Evolutionary conservation across 2,113 vertebrate genomes (phyloP).

Genomic region (Microtus montanus): DNA sequence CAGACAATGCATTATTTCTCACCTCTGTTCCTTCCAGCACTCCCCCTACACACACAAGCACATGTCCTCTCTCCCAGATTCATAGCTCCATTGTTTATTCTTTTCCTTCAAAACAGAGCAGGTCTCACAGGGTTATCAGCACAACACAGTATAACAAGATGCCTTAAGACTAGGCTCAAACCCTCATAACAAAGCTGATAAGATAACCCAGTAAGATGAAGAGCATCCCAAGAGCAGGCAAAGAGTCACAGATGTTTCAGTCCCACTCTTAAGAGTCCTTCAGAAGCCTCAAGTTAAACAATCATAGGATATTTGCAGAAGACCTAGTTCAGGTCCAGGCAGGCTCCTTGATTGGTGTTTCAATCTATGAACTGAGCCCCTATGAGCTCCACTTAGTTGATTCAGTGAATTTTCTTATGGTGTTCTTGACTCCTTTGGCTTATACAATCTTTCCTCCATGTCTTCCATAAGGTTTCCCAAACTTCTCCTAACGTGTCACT

Average conservation of each 20-base stretch:
- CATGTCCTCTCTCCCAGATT: no score
- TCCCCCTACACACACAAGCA: accelerated
- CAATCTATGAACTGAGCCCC: not conserved
- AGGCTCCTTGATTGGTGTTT: not conserved
- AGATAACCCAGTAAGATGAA: not conserved
- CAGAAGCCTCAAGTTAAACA: not conserved
- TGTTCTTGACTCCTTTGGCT: not conserved
- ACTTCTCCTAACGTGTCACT: not conserved
- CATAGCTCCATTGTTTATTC: no score
- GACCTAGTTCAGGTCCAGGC: not conserved
- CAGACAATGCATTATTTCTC: no score
- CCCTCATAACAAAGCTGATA: not conserved
- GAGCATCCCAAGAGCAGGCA: not conserved
- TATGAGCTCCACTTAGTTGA: not conserved
- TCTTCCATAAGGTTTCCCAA: not conserved
- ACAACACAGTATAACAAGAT: no score
- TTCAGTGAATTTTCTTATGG: not conserved
- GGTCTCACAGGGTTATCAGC: no score
- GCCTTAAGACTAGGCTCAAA: no score
- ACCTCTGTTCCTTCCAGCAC: no score
- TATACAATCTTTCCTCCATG: not conserved
- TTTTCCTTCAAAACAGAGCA: no score
- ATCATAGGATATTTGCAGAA: not conserved
- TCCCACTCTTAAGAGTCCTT: not conserved
- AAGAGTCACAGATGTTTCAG: not conserved